These are phyloP conservation scores for Aurelia aurita complex sp. Pacific DNA, from an alignment of 30 jellyfish, hydroid and myxozoan species.

Conservation along the genomic window DNA sequence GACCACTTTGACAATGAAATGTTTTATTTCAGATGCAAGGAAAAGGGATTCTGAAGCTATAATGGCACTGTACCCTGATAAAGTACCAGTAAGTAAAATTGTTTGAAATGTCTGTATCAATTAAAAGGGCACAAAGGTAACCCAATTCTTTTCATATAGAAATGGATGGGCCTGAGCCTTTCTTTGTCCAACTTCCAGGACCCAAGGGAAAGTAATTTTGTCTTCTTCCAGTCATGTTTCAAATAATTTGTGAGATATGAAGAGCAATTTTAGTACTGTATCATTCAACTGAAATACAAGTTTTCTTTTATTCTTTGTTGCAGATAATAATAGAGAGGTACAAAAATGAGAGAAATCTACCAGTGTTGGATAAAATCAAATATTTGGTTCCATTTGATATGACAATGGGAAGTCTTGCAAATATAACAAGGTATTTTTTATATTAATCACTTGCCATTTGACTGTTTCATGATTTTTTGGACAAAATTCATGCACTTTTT, in stretches of 20 bases:
- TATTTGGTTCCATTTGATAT: constrained; percentile 93
- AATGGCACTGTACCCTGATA: constrained; percentile 82
- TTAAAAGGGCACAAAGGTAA: neutral
- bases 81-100: constrained; percentile 77
- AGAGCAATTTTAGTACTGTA: too few species aligned
- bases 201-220: too few species aligned
- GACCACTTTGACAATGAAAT: too few species aligned
- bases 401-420: constrained; percentile 90
- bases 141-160: too few species aligned
- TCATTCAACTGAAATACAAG: neutral
- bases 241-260: too few species aligned
- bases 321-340: constrained; percentile 85
- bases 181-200: too few species aligned
- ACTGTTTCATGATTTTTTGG: too few species aligned
- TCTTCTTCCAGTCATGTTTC: too few species aligned
- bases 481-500: too few species aligned
- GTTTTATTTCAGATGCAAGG: constrained; percentile 64
- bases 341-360: constrained; percentile 73
- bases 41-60: constrained; percentile 92
- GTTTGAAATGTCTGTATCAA: neutral
- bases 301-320: neutral
- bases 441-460: neutral
- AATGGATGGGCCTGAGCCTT: too few species aligned
- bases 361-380: constrained; percentile 86
- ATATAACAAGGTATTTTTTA: constrained; percentile 60